phyloP scores from a whole-genome alignment of 1,140 invertebrate genomes.

The Eriocheir sinensis region DNA sequence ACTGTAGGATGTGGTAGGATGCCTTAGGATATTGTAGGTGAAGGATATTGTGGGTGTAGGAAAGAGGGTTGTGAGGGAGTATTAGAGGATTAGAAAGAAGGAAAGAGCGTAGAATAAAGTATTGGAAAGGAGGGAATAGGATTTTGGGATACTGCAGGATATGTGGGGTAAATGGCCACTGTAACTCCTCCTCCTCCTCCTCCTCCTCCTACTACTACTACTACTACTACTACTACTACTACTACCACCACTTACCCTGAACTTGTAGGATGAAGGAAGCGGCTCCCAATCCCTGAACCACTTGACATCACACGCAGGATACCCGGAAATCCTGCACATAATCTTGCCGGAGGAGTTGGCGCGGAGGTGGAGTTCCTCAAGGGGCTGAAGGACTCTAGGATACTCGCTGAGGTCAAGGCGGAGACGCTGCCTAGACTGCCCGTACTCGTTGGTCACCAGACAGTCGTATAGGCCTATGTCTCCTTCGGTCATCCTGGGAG shows the following conservation, averaged over 20 bases:
- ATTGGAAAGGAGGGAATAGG: not conserved
- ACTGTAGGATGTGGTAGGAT: too few species aligned
- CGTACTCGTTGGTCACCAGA: slow-evolving; percentile 95
- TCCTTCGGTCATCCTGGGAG: slow-evolving; percentile 80
- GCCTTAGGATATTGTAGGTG: too few species aligned
- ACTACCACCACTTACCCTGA: slow-evolving; percentile 67
- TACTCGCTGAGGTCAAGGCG: slow-evolving; percentile 94
- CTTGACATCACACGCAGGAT: slow-evolving; percentile 96
- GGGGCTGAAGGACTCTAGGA: slow-evolving; percentile 90
- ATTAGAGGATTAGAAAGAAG: not conserved
- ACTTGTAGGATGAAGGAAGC: slow-evolving; percentile 83
- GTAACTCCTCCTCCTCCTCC: too few species aligned
- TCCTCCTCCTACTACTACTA: too few species aligned
- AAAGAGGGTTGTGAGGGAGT: not conserved
- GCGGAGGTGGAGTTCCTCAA: slow-evolving; percentile 91
- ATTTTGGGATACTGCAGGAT: too few species aligned
- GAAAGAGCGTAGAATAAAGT: too few species aligned
- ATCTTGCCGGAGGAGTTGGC: slow-evolving; percentile 88
- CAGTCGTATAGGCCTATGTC: slow-evolving; percentile 97
- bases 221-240: too few species aligned
- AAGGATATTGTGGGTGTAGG: too few species aligned
- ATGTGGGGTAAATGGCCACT: too few species aligned
- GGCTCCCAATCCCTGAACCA: slow-evolving; percentile 98
- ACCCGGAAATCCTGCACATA: slow-evolving; percentile 92
- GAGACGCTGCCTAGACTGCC: slow-evolving; percentile 91